phyloP scores from a whole-genome alignment of 2,113 vertebrate species.

The Motacilla tschutschensis region DNA sequence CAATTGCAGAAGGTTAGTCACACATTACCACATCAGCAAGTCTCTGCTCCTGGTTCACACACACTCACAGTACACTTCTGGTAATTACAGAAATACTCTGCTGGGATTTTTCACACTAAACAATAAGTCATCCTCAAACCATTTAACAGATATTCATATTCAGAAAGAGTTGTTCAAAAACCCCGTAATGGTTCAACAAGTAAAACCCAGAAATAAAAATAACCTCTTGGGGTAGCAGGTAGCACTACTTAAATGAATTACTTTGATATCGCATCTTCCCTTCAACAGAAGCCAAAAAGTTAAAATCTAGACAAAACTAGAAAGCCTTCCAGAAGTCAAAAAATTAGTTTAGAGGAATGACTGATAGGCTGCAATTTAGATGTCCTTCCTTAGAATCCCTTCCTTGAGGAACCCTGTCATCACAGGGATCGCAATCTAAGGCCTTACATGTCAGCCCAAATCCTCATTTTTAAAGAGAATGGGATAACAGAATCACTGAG shows the following conservation, averaged over 20 bases:
- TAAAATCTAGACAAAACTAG: background rate
- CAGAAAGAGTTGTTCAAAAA: background rate
- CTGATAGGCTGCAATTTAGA: background rate
- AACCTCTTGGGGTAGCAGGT: background rate
- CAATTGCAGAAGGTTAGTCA: background rate
- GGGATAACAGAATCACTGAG: background rate
- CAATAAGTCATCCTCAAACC: background rate
- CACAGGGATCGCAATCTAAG: background rate
- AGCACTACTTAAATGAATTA: background rate
- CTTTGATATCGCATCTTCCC: background rate
- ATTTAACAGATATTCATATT: background rate
- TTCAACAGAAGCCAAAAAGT: background rate
- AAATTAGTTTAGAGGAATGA: background rate
- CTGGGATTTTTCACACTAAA: background rate
- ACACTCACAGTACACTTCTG: background rate
- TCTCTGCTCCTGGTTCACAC: background rate
- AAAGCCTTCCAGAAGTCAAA: background rate
- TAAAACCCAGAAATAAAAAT: background rate
- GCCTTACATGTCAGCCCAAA: background rate
- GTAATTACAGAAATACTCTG: background rate
- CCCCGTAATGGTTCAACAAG: background rate
- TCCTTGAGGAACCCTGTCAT: background rate
- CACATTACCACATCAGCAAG: rapidly evolving
- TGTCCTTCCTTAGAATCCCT: background rate
- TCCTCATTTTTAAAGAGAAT: background rate